These are phyloP conservation scores for Alligator sinensis DNA, from an alignment of 2,113 vertebrate genomes.

Conservation along the genomic window DNA sequence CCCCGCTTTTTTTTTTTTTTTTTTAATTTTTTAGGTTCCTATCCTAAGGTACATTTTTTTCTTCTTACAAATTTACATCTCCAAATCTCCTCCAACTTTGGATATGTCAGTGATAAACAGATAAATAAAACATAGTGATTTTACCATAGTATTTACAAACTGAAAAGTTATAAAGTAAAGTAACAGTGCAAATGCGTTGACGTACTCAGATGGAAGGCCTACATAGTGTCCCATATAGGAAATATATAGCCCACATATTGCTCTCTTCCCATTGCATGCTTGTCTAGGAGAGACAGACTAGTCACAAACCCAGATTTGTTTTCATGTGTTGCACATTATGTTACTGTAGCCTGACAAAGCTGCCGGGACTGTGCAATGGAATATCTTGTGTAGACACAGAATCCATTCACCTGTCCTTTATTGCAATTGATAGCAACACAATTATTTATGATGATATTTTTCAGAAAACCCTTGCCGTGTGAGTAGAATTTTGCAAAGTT, in stretches of 20 bases:
- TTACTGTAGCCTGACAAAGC: neutral
- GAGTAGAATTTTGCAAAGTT: conserved; percentile 14
- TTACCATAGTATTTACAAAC: neutral
- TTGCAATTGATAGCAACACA: neutral
- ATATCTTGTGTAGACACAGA: neutral
- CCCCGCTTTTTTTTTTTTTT: no score
- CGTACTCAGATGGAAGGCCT: neutral
- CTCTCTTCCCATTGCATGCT: neutral
- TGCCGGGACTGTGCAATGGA: neutral
- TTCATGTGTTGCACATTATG: neutral
- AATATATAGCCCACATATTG: neutral
- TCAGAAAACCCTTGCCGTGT: neutral
- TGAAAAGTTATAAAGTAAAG: neutral
- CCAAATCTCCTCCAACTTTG: neutral
- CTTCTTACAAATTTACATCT: neutral
- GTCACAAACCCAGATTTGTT: neutral
- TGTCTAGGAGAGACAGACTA: neutral
- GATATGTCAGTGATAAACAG: neutral
- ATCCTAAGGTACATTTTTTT: neutral
- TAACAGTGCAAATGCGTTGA: neutral
- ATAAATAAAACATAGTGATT: conserved; percentile 27
- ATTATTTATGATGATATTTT: conserved; percentile 5
- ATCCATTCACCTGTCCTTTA: neutral
- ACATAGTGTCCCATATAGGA: neutral
- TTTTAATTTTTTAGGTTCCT: neutral